Evolutionary conservation across 2,797 vertebrate genomes (phyloP), one percentile per base, ranked within the genome.

Genomic region (Babyrousa celebensis): DNA sequence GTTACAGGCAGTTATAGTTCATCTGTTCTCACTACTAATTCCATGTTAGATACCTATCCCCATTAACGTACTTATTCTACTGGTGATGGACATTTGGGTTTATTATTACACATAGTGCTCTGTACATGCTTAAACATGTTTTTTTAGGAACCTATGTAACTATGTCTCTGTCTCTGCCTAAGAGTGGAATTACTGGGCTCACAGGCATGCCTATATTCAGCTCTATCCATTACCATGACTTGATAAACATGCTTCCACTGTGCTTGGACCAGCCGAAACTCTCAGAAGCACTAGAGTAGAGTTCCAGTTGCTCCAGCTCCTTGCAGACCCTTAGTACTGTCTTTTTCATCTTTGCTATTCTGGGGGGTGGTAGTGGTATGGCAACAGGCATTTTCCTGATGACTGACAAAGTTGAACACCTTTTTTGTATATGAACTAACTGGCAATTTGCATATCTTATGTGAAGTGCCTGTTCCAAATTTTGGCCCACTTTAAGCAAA

Each of bases 141-240:
- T 91, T 95, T 91, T 93, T 80, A 74, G 89, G 36, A 95, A 83
- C 20, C n/a, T 82, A 72, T 60, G 10, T 60, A 88, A 36, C 27
- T 63, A 75, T 65, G 89, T 95, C n/a, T 74, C 29, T 27, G 5
- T 70, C 72, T 82, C 63, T 86, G 52, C 32, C 58, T 83, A 54
- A 36, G 89, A 83, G 23, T 79, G 16, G 63, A 95, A 97, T 94
- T 91, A 75, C 1, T 93, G 43, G 67, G 25, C 90, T 92, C 48
- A 86, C 1, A 75, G 6, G n/a, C 48, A 94, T 84, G 25, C 36
- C 40, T 94, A 48, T 70, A 91, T 56, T 95, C 74, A 82, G 29
- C 32, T 95, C 62, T 94, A 92, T 16, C 94, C 43, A 3, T 10
- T 48, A 48, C 43, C 43, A 96, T 88, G 94, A 91, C 32, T 25